A percentile compares a stretch with the other conserved stretches of the same genome.
phyloP scores from a whole-genome alignment of 1,140 invertebrate genomes.

The Phortica variegata region DNA sequence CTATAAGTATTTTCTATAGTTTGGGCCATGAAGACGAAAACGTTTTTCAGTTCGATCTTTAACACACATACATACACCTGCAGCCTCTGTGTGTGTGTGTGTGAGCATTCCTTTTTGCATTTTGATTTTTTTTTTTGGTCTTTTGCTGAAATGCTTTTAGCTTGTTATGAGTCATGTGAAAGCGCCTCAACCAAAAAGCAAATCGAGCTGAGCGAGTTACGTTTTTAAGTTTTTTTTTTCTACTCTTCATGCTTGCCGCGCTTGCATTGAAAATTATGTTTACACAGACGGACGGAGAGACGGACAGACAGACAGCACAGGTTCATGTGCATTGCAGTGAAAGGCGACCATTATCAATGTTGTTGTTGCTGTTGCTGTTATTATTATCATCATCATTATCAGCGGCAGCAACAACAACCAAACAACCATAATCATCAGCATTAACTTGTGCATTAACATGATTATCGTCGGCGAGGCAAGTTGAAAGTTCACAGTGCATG shows the following conservation, averaged over 20 bases:
- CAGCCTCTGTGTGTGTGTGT: not conserved
- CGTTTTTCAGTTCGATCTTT: too few species aligned
- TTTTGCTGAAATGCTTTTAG: slow-evolving; percentile 35
- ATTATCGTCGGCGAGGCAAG: slow-evolving; percentile 43
- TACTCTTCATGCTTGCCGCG: too few species aligned
- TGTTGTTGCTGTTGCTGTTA: not conserved
- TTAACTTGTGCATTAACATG: slow-evolving; percentile 54
- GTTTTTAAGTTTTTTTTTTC: too few species aligned
- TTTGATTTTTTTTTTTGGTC: slow-evolving; percentile 13
- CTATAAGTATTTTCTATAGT: slow-evolving; percentile 26
- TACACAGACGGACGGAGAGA: slow-evolving; percentile 32
- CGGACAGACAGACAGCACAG: slow-evolving; percentile 30
- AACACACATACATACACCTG: too few species aligned
- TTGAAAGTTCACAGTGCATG: slow-evolving; percentile 52
- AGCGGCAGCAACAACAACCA: slow-evolving; percentile 17
- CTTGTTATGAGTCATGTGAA: slow-evolving; percentile 51
- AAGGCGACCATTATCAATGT: slow-evolving; percentile 45
- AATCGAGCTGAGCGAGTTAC: slow-evolving; percentile 1
- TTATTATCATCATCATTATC: slow-evolving; percentile 4
- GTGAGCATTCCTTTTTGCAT: slow-evolving; percentile 6
- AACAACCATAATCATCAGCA: slow-evolving; percentile 41
- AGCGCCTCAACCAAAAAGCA: slow-evolving; percentile 24
- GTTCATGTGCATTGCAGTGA: slow-evolving; percentile 44
- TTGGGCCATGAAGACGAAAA: not conserved
- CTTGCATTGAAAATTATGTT: slow-evolving; percentile 42